These are phyloP conservation scores for Aricia agestis DNA, from an alignment of 1,140 invertebrate species.

Conservation along the genomic window DNA sequence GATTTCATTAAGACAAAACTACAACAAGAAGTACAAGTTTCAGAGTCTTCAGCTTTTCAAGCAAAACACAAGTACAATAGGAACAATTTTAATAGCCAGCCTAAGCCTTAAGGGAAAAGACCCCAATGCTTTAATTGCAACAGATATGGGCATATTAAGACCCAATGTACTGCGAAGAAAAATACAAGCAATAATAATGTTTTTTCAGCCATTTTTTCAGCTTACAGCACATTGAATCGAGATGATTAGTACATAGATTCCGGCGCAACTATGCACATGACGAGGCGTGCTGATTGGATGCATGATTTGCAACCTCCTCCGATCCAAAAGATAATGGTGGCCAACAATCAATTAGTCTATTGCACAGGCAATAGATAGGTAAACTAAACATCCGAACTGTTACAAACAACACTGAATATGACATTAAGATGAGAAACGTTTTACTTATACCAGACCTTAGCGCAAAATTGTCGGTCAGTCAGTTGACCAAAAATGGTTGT, in stretches of 20 bases:
- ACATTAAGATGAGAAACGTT: slow-evolving; percentile 39
- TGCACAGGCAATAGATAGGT: slow-evolving; percentile 33
- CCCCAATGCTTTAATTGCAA: slow-evolving; percentile 33
- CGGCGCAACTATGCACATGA: slow-evolving; percentile 36
- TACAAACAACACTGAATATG: slow-evolving; percentile 8
- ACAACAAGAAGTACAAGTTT: slow-evolving; percentile 38
- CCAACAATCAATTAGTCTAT: slow-evolving; percentile 30
- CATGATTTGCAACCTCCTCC: slow-evolving; percentile 32
- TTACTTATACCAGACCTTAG: slow-evolving; percentile 37
- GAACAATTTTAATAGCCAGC: background rate
- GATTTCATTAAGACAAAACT: slow-evolving; percentile 55
- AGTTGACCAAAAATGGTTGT: slow-evolving; percentile 36
- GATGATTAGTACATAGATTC: slow-evolving; percentile 37
- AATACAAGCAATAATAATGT: slow-evolving; percentile 16
- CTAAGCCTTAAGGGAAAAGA: slow-evolving; percentile 30
- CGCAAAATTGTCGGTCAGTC: slow-evolving; percentile 37
- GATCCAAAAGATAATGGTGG: slow-evolving; percentile 33
- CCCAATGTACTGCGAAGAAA: background rate
- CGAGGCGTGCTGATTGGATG: slow-evolving; percentile 30
- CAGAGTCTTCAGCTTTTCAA: slow-evolving; percentile 21
- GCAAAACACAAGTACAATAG: slow-evolving; percentile 28
- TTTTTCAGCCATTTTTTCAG: slow-evolving; percentile 40
- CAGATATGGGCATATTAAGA: slow-evolving; percentile 34
- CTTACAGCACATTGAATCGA: slow-evolving; percentile 22
- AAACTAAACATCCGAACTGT: slow-evolving; percentile 33